These are phyloP conservation scores for Polyergus mexicanus DNA, from an alignment of 1,140 invertebrate species.

Conservation along the genomic window DNA sequence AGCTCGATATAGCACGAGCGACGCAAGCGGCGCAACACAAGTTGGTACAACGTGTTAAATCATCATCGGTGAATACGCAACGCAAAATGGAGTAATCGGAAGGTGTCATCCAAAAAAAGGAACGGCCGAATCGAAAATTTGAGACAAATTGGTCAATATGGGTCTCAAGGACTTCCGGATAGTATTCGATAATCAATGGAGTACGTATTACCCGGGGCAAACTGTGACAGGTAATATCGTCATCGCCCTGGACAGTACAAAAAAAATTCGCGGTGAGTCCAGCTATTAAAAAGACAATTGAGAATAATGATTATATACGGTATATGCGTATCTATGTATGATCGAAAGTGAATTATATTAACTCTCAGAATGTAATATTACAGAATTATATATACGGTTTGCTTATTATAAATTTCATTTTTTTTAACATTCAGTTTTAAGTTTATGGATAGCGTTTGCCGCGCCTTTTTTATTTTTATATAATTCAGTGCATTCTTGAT, in stretches of 20 bases:
- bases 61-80: not conserved
- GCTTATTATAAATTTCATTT: too few relatives aligned
- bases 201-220: constrained; percentile 86
- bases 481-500: too few relatives aligned
- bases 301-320: not conserved
- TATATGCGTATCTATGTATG: not conserved
- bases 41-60: not conserved
- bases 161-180: constrained; percentile 85
- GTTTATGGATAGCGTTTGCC: too few relatives aligned
- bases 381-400: too few relatives aligned
- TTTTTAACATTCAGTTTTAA: too few relatives aligned
- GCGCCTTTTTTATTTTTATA: too few relatives aligned
- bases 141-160: constrained; percentile 74
- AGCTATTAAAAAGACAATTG: not conserved
- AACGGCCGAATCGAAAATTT: too few relatives aligned
- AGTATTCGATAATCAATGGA: constrained; percentile 84
- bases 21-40: constrained; percentile 10
- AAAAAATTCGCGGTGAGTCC: constrained; percentile 86
- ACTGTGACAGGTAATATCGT: constrained; percentile 84
- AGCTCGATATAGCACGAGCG: constrained; percentile 57
- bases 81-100: constrained; percentile 23
- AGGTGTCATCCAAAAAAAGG: not conserved
- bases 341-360: not conserved
- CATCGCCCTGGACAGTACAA: constrained; percentile 80
- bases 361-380: not conserved